Conservation (phyloP, 2,888 invertebrate species). For the Arctia plantaginis region DNA sequence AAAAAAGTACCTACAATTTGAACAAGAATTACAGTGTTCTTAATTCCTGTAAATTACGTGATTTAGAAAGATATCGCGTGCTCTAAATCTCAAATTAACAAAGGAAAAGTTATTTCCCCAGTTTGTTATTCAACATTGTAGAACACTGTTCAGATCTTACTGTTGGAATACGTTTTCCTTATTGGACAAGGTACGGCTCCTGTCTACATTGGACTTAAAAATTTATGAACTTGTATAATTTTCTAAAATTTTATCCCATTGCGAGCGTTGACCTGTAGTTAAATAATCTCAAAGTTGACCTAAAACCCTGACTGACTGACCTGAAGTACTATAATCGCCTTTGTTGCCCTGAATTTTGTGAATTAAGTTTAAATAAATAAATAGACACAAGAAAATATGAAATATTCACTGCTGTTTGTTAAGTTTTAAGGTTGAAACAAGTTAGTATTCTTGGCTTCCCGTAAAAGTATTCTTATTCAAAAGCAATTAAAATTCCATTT, state of each 20-base stretch:
- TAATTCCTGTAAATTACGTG: neutral
- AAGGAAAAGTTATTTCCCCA: neutral
- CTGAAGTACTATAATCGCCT: no score
- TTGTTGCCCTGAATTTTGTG: neutral
- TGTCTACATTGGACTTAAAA: constrained; percentile 34
- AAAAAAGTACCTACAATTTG: neutral
- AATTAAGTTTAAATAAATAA: neutral
- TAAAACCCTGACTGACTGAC: neutral
- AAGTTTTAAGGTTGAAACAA: no score
- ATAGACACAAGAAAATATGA: neutral
- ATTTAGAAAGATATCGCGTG: neutral
- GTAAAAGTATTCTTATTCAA: no score
- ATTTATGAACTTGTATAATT: constrained; percentile 45
- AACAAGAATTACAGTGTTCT: neutral
- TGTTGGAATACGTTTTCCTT: neutral
- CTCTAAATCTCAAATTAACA: neutral
- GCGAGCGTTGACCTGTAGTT: constrained; percentile 34
- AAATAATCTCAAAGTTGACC: constrained; percentile 23
- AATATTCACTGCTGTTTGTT: neutral
- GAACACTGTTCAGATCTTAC: neutral
- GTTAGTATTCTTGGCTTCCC: no score
- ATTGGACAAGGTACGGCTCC: constrained; percentile 8
- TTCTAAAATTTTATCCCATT: constrained; percentile 29
- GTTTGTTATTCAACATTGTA: neutral
- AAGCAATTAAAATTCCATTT: no score